Conservation (phyloP, 2,113 vertebrate genomes). For the Gallinago undulata region DNA sequence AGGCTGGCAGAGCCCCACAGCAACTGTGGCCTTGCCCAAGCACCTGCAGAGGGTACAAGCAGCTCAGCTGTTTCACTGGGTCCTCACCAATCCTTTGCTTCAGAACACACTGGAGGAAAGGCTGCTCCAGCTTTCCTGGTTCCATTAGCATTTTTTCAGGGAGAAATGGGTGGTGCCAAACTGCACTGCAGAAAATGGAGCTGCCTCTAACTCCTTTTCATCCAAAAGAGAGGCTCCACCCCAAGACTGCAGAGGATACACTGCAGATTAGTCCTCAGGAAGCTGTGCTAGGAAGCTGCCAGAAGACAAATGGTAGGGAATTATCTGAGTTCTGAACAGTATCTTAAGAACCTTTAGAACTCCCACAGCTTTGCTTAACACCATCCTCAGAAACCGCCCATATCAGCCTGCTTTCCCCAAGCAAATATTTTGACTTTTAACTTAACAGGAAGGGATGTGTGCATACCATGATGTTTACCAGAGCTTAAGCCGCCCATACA, state of each 20-base stretch:
- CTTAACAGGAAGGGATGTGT: background rate
- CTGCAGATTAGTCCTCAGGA: background rate
- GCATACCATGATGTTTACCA: background rate
- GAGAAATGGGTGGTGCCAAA: background rate
- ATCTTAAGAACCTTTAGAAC: background rate
- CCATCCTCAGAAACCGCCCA: background rate
- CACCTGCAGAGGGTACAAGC: background rate
- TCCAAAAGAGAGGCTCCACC: background rate
- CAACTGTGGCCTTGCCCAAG: background rate
- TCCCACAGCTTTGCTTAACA: background rate
- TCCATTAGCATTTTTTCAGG: background rate
- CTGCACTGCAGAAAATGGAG: background rate
- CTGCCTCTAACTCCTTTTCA: background rate
- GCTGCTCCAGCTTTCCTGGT: background rate
- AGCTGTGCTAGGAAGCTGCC: background rate
- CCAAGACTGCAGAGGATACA: background rate
- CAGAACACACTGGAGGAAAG: background rate
- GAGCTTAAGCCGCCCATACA: background rate
- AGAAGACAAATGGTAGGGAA: background rate
- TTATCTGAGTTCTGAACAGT: background rate
- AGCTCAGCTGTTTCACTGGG: background rate
- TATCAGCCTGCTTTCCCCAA: rapidly evolving
- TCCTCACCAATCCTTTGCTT: background rate
- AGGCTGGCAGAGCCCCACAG: background rate
- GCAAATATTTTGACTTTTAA: background rate